These are phyloP conservation scores for Tribolium freemani DNA, from an alignment of 2,888 invertebrate species.

Conservation along the genomic window DNA sequence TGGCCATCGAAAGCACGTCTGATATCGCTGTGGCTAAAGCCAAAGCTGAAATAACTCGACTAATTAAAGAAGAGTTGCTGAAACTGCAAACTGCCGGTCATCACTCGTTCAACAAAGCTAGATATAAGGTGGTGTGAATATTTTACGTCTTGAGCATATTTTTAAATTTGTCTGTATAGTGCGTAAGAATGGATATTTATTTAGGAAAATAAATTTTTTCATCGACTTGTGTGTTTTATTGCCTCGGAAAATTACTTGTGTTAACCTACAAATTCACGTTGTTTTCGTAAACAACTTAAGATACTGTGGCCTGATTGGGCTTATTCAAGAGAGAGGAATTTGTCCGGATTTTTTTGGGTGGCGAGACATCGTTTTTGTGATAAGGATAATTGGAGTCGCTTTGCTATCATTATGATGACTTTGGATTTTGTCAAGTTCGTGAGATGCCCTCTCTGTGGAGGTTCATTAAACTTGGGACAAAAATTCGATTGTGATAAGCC, in stretches of 20 bases:
- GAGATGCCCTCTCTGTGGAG: slow-evolving; percentile 15
- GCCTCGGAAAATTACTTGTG: slow-evolving; percentile 3
- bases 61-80: slow-evolving; percentile 97
- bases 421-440: slow-evolving; percentile 2
- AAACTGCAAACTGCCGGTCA: slow-evolving; percentile 90
- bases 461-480: slow-evolving; percentile 21
- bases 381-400: background rate
- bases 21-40: slow-evolving; percentile 97
- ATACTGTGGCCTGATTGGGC: slow-evolving; percentile 7
- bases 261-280: background rate
- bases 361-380: background rate
- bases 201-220: slow-evolving; percentile 38
- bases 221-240: slow-evolving; percentile 5
- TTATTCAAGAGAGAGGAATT: background rate
- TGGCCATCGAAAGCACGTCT: slow-evolving; percentile 98
- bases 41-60: slow-evolving; percentile 95
- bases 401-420: slow-evolving; percentile 4
- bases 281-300: slow-evolving; percentile 17
- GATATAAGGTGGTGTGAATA: slow-evolving; percentile 90
- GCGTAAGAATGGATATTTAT: slow-evolving; percentile 30
- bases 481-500: background rate
- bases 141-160: background rate
- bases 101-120: slow-evolving; percentile 90
- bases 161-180: slow-evolving; percentile 10
- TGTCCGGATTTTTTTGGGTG: background rate